Percentiles rank a stretch among this genome's conserved stretches.
phyloP scores from a whole-genome alignment of 37 sponge, comb jelly and placozoan species.

The Axinella damicornis region DNA sequence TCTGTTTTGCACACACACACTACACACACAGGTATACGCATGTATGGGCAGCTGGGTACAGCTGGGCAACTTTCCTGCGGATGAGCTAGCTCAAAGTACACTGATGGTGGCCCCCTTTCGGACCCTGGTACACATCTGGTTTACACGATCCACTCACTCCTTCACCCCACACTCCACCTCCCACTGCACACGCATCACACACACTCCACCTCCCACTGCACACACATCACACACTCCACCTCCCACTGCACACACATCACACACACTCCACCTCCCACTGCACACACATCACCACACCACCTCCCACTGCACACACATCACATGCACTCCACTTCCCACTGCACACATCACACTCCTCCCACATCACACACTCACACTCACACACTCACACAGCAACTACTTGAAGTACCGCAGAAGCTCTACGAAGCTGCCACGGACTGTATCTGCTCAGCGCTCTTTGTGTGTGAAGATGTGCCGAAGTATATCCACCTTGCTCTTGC shows the following conservation, averaged over 20 bases:
- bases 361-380: too few relatives aligned
- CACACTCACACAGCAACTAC: conserved; percentile 39
- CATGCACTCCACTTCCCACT: too few relatives aligned
- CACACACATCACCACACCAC: neutral
- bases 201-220: too few relatives aligned
- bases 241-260: too few relatives aligned
- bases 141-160: neutral
- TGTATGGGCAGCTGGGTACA: conserved; percentile 84
- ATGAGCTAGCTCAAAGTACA: conserved; percentile 60
- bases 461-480: conserved; percentile 54
- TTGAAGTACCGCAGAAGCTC: conserved; percentile 45
- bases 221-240: too few relatives aligned
- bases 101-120: conserved; percentile 67
- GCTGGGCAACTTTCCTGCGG: conserved; percentile 67
- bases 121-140: conserved; percentile 45
- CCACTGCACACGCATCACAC: too few relatives aligned
- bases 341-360: too few relatives aligned
- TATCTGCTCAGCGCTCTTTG: conserved; percentile 64
- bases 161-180: neutral
- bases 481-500: conserved; percentile 36
- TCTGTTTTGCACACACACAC: neutral
- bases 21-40: conserved; percentile 51
- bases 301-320: too few relatives aligned
- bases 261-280: too few relatives aligned
- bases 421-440: conserved; percentile 73